Percentiles rank a stretch among this genome's conserved stretches.
Evolutionary conservation across 1,140 invertebrate species (phyloP).

Genomic region (Drosophila persimilis): DNA sequence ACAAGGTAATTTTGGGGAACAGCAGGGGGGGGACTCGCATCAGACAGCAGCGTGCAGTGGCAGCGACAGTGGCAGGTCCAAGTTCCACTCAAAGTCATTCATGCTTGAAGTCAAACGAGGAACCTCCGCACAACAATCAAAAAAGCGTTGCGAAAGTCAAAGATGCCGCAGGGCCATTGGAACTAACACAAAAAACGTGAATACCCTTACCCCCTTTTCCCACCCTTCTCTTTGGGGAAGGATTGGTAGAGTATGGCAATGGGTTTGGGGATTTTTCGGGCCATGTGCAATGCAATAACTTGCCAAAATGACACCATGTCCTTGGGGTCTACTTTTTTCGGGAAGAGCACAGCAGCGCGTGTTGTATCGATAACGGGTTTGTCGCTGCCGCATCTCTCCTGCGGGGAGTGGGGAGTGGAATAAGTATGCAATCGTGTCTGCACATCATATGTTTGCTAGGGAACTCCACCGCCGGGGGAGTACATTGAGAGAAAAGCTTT

Average conservation of each 20-base stretch:
- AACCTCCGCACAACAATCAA: conserved; percentile 74
- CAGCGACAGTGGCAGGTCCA: conserved; percentile 38
- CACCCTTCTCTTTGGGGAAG: neutral
- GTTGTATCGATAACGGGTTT: conserved; percentile 44
- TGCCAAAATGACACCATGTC: conserved; percentile 68
- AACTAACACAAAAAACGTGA: neutral
- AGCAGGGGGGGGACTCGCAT: conserved; percentile 2
- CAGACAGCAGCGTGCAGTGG: conserved; percentile 34
- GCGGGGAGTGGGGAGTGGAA: neutral
- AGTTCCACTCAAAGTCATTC: conserved; percentile 69
- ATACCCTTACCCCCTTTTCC: too few relatives aligned
- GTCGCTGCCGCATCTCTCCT: neutral
- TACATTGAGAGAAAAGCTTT: conserved; percentile 28
- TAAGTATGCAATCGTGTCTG: conserved; percentile 27
- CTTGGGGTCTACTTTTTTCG: conserved; percentile 57
- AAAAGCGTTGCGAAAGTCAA: conserved; percentile 69
- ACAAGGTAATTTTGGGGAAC: conserved; percentile 22
- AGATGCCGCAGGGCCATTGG: conserved; percentile 59
- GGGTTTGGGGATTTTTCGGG: conserved; percentile 14
- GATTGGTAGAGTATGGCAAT: conserved; percentile 19
- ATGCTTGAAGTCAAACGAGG: conserved; percentile 72
- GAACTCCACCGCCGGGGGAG: neutral
- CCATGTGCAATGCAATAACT: conserved; percentile 66
- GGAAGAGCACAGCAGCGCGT: conserved; percentile 24
- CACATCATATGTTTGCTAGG: conserved; percentile 47